A percentile compares a stretch with the other conserved stretches of the same genome.
Evolutionary conservation across 2,113 vertebrate species (phyloP).

Genomic region (Vulpes ferrilata): DNA sequence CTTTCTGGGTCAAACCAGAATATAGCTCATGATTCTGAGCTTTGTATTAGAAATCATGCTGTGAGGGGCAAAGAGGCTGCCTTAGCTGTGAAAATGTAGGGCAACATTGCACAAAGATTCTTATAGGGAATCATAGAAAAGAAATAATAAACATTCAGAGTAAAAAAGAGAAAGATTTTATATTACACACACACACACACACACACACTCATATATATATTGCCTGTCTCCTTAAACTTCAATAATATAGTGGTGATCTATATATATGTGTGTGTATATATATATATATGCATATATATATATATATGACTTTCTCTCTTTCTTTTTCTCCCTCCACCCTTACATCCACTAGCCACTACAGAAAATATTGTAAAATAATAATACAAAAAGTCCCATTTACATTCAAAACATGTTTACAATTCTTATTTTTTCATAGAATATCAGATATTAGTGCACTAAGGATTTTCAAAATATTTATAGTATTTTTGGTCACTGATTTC

Average conservation of each 20-base stretch:
- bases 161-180: not conserved
- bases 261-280: not conserved
- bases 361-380: not conserved
- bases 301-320: not conserved
- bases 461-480: not conserved
- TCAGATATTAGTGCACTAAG: not conserved
- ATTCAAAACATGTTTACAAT: not conserved
- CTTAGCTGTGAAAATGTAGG: conserved; percentile 68
- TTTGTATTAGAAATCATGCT: conserved; percentile 60
- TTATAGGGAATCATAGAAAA: not conserved
- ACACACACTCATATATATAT: not conserved
- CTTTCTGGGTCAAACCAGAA: conserved; percentile 78
- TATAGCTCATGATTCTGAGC: conserved; percentile 57
- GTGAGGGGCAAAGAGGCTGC: conserved; percentile 20
- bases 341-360: not conserved
- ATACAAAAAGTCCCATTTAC: not conserved
- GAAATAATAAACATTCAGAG: conserved; percentile 25
- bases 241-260: not conserved
- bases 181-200: not conserved
- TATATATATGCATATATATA: too few relatives aligned
- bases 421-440: not conserved
- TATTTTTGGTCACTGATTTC: not conserved
- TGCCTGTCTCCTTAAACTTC: not conserved
- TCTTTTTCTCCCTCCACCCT: not conserved
- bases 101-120: conserved; percentile 17